Percentiles rank a stretch among this genome's conserved stretches.
These are phyloP conservation scores for Drosophila watanabei DNA, from an alignment of 1,140 invertebrate species.

Conservation along the genomic window DNA sequence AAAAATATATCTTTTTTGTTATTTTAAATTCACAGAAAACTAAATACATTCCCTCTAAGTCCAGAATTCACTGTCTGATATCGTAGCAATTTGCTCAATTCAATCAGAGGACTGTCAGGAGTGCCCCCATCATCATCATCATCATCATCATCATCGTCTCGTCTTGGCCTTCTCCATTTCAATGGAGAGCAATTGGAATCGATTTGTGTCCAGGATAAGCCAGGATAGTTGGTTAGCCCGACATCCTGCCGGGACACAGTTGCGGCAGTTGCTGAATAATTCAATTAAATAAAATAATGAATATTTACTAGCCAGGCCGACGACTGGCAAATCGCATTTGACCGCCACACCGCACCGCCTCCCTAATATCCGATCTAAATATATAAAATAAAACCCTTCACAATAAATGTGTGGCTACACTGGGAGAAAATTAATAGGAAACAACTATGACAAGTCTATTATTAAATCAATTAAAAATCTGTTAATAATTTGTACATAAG, in stretches of 20 bases:
- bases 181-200: conserved; percentile 36
- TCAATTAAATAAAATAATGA: conserved; percentile 80
- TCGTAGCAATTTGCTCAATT: conserved; percentile 31
- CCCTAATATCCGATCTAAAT: conserved; percentile 3
- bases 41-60: neutral
- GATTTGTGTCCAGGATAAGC: conserved; percentile 30
- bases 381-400: neutral
- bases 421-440: neutral
- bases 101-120: conserved; percentile 43
- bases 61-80: conserved; percentile 2
- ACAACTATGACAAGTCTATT: neutral
- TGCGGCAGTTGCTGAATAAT: conserved; percentile 63
- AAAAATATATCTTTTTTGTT: no score
- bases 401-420: conserved; percentile 10
- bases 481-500: neutral
- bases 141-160: neutral
- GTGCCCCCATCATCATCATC: conserved; percentile 1
- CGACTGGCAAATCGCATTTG: conserved; percentile 39
- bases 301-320: conserved; percentile 60
- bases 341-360: neutral
- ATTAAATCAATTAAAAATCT: neutral
- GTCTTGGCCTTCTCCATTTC: conserved; percentile 37
- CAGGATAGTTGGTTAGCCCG: conserved; percentile 13
- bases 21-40: neutral
- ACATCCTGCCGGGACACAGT: conserved; percentile 32